These are phyloP conservation scores for Cephus cinctus DNA, from an alignment of 1,140 invertebrate species.

Conservation along the genomic window DNA sequence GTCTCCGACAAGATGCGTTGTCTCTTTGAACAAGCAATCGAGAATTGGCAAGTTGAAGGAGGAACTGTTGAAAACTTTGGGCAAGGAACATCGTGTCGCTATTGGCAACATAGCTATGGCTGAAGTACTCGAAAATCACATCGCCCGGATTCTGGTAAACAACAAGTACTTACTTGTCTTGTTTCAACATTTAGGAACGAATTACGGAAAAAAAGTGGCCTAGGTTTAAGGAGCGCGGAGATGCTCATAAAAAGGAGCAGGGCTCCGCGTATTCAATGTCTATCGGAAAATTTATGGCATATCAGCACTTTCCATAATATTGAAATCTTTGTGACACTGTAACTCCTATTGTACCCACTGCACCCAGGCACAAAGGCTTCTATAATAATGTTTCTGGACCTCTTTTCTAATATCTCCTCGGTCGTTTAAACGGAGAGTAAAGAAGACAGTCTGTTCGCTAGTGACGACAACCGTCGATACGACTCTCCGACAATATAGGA, in stretches of 20 bases:
- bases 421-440: constrained; percentile 45
- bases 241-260: too few relatives aligned
- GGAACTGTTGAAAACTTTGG: constrained; percentile 53
- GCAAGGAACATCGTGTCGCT: constrained; percentile 41
- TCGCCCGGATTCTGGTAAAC: constrained; percentile 64
- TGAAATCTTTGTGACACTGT: too few relatives aligned
- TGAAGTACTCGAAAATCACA: constrained; percentile 67
- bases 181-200: too few relatives aligned
- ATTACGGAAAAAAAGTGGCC: too few relatives aligned
- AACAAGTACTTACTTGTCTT: constrained; percentile 15
- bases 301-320: too few relatives aligned
- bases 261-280: too few relatives aligned
- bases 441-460: constrained; percentile 43
- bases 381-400: too few relatives aligned
- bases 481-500: constrained; percentile 44
- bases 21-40: constrained; percentile 66
- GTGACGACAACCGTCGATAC: constrained; percentile 46
- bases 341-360: too few relatives aligned
- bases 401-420: too few relatives aligned
- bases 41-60: constrained; percentile 62
- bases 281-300: too few relatives aligned
- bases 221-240: too few relatives aligned
- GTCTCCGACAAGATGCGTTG: constrained; percentile 56
- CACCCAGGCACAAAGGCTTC: too few relatives aligned
- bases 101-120: constrained; percentile 60